These are phyloP conservation scores for Scortum barcoo DNA, from an alignment of 2,113 vertebrate genomes.

Conservation along the genomic window DNA sequence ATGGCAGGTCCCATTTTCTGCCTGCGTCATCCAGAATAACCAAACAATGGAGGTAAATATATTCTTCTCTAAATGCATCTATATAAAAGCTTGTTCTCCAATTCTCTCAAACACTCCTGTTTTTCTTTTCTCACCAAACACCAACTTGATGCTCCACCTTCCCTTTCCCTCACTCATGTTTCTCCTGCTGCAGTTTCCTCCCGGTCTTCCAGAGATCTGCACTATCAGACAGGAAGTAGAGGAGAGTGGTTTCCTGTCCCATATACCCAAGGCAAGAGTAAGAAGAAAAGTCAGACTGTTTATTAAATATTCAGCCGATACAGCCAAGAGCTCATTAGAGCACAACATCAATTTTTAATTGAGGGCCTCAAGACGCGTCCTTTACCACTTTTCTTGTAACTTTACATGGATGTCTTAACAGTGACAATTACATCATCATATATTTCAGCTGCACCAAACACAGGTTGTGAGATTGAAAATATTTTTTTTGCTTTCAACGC, in stretches of 20 bases:
- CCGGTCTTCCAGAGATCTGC: slow-evolving; percentile 33
- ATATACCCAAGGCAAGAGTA: slow-evolving; percentile 47
- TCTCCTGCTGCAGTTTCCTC: slow-evolving; percentile 68
- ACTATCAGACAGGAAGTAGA: slow-evolving; percentile 76
- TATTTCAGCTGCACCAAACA: slow-evolving; percentile 5
- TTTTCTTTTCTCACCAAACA: slow-evolving; percentile 9
- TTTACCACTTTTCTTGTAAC: slow-evolving; percentile 15
- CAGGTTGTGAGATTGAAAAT: slow-evolving; percentile 10
- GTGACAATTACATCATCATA: slow-evolving; percentile 10
- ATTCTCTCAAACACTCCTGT: background rate
- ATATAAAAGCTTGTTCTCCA: slow-evolving; percentile 6
- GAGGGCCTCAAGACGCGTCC: slow-evolving; percentile 40
- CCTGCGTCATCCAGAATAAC: slow-evolving; percentile 22
- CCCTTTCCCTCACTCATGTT: slow-evolving; percentile 21
- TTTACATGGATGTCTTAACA: slow-evolving; percentile 18
- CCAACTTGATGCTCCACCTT: slow-evolving; percentile 16
- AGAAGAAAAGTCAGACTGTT: slow-evolving; percentile 65
- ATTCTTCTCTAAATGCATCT: slow-evolving; percentile 23
- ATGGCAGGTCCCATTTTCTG: slow-evolving; percentile 30
- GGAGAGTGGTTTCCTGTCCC: slow-evolving; percentile 69
- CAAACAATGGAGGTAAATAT: slow-evolving; percentile 19
- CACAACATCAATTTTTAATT: slow-evolving; percentile 67
- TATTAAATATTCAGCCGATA: slow-evolving; percentile 76
- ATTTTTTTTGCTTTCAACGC: too few species aligned
- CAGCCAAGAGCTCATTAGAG: slow-evolving; percentile 55